A percentile compares a stretch with the other conserved stretches of the same genome.
Conservation (phyloP, 1,140 invertebrate species). For the Drosophila persimilis region DNA sequence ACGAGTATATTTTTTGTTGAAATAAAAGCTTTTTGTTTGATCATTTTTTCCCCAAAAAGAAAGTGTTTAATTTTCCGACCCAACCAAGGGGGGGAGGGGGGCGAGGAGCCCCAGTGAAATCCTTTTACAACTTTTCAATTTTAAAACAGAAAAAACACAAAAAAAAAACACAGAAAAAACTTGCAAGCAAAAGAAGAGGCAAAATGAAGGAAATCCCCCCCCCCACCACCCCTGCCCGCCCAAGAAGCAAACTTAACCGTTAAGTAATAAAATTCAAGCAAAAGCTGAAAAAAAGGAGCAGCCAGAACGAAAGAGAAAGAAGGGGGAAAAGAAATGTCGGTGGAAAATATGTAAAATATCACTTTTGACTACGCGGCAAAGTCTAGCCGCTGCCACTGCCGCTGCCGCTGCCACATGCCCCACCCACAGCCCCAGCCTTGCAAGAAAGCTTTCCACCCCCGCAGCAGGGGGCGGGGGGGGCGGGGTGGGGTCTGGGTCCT, state of each 20-base stretch:
- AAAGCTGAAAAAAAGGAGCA: constrained; percentile 61
- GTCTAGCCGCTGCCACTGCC: constrained; percentile 54
- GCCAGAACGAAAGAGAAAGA: constrained; percentile 28
- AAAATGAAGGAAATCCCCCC: constrained; percentile 19
- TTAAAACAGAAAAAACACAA: constrained; percentile 32
- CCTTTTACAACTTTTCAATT: constrained; percentile 76
- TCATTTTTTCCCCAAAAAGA: constrained; percentile 49
- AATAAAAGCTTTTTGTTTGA: constrained; percentile 65
- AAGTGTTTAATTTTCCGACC: constrained; percentile 47
- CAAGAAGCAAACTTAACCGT: constrained; percentile 72
- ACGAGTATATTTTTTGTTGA: constrained; percentile 32
- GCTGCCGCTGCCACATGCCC: too few species aligned
- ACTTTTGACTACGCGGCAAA: constrained; percentile 63
- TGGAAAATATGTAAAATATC: constrained; percentile 77
- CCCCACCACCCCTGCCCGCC: not conserved
- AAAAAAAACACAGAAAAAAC: constrained; percentile 41
- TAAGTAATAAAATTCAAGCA: constrained; percentile 80
- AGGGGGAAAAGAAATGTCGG: constrained; percentile 19
- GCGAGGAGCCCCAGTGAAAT: constrained; percentile 31
- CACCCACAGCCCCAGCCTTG: not conserved
- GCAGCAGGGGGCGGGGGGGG: constrained; percentile 12
- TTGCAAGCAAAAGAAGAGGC: constrained; percentile 19
- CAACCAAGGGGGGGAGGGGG: constrained; percentile 4
- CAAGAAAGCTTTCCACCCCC: constrained; percentile 52
- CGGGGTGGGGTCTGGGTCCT: constrained; percentile 8